phyloP scores from a whole-genome alignment of 2,797 vertebrate species.

The Percopsis omiscomaycus region DNA sequence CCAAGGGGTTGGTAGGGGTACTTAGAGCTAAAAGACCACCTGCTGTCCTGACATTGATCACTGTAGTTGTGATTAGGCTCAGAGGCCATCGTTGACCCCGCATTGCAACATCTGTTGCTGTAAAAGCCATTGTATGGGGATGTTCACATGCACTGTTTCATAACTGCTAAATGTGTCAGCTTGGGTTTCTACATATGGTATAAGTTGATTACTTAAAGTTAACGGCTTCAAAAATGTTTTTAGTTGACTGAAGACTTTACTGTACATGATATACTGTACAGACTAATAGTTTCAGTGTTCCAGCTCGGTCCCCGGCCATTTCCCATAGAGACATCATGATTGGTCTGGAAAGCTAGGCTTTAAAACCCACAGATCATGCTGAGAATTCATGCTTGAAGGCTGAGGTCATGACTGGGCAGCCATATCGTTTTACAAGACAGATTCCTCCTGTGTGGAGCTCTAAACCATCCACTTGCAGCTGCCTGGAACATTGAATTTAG shows the following conservation, averaged over 20 bases:
- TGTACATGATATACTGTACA: slow-evolving; percentile 11
- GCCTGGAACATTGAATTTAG: slow-evolving; percentile 37
- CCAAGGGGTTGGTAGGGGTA: slow-evolving; percentile 18
- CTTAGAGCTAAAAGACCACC: slow-evolving; percentile 44
- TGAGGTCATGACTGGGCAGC: slow-evolving; percentile 77
- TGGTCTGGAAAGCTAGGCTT: slow-evolving; percentile 61
- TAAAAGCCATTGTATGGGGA: not conserved
- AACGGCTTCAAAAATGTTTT: no score
- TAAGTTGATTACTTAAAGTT: no score
- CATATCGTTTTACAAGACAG: slow-evolving; percentile 72
- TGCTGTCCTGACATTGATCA: slow-evolving; percentile 43
- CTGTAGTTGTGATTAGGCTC: slow-evolving; percentile 15
- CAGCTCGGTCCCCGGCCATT: slow-evolving; percentile 36
- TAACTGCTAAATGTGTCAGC: no score
- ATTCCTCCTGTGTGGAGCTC: slow-evolving; percentile 63
- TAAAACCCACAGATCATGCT: slow-evolving; percentile 60
- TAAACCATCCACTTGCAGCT: slow-evolving; percentile 51
- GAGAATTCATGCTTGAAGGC: slow-evolving; percentile 70
- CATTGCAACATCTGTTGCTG: slow-evolving; percentile 38
- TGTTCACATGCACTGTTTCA: no score
- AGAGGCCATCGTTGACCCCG: slow-evolving; percentile 20
- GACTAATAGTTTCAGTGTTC: slow-evolving; percentile 33
- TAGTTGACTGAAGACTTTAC: no score
- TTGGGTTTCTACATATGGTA: no score
- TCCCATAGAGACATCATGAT: slow-evolving; percentile 61